Percentiles rank a stretch among this genome's conserved stretches.
Evolutionary conservation across 2,888 invertebrate species (phyloP).

Genomic region (Ormyrus thymus): DNA sequence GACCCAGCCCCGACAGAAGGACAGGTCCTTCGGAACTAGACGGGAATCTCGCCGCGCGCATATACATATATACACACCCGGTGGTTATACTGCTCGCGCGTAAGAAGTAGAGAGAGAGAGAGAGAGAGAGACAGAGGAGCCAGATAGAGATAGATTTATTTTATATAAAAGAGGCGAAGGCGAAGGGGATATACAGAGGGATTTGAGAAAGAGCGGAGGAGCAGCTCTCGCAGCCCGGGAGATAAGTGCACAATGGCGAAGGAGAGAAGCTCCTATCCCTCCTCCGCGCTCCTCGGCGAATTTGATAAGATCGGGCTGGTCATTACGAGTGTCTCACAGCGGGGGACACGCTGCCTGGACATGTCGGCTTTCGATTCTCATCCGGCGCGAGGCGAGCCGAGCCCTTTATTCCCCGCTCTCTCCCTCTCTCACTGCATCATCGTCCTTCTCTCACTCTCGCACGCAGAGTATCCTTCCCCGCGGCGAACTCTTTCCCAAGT

Average conservation of each 20-base stretch:
- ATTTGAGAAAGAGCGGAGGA: conserved; percentile 37
- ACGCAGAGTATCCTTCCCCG: conserved; percentile 35
- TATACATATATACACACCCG: not conserved
- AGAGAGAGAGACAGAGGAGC: conserved; percentile 21
- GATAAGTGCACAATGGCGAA: conserved; percentile 68
- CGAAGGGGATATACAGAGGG: conserved; percentile 8
- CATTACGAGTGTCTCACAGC: conserved; percentile 71
- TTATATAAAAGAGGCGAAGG: conserved; percentile 46
- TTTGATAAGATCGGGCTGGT: conserved; percentile 70
- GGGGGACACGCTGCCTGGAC: conserved; percentile 64
- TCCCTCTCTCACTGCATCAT: conserved; percentile 49
- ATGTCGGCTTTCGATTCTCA: conserved; percentile 69
- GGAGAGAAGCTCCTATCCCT: conserved; percentile 56
- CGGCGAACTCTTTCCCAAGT: conserved; percentile 46
- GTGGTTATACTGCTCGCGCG: too few species aligned
- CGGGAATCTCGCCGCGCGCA: conserved; percentile 41
- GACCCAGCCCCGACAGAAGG: conserved; percentile 32
- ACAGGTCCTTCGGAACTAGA: conserved; percentile 56
- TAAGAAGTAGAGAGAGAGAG: too few species aligned
- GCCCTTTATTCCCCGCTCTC: conserved; percentile 18
- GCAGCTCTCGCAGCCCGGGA: conserved; percentile 36
- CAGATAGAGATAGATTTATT: conserved; percentile 57
- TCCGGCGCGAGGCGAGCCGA: conserved; percentile 56
- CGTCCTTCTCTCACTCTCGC: conserved; percentile 49
- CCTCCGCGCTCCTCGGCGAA: conserved; percentile 54